These are phyloP conservation scores for Triplophysa yarkandensis DNA, from an alignment of 2,797 vertebrate genomes.

Conservation along the genomic window DNA sequence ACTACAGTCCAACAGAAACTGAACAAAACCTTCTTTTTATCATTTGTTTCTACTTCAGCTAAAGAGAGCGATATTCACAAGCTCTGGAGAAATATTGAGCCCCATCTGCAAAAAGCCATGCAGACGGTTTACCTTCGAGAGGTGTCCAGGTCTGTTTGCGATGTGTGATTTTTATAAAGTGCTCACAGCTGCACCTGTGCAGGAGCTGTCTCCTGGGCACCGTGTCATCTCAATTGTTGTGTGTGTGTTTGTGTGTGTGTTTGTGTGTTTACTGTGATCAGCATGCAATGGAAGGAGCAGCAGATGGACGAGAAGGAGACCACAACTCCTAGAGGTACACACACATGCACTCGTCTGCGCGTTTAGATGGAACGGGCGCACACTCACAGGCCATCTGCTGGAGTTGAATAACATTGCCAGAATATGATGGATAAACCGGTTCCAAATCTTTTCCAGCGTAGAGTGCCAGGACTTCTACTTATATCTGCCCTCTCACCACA, in stretches of 20 bases:
- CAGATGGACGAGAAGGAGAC: constrained; percentile 79
- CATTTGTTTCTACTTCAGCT: constrained; percentile 68
- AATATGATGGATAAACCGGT: constrained; percentile 2
- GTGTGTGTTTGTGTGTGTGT: constrained; percentile 16
- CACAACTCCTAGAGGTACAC: constrained; percentile 84
- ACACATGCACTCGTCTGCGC: background rate
- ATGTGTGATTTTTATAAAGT: background rate
- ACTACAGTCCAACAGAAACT: too few species aligned
- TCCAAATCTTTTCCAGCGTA: constrained; percentile 1
- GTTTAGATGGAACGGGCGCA: constrained; percentile 19
- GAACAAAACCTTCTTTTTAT: too few species aligned
- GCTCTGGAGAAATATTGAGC: constrained; percentile 96
- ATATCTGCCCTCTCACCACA: background rate
- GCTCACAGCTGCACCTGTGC: background rate
- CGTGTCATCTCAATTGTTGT: background rate
- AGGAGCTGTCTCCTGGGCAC: background rate
- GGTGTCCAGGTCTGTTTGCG: constrained; percentile 85
- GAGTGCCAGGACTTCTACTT: constrained; percentile 19
- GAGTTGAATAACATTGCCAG: background rate
- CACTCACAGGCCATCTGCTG: constrained; percentile 42
- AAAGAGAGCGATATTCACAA: constrained; percentile 91
- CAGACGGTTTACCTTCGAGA: constrained; percentile 96
- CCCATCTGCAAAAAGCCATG: constrained; percentile 97
- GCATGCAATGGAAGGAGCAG: constrained; percentile 92
- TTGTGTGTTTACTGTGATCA: constrained; percentile 58